Evolutionary conservation across 1,140 invertebrate species (phyloP).

Genomic region (Bombyx mori): DNA sequence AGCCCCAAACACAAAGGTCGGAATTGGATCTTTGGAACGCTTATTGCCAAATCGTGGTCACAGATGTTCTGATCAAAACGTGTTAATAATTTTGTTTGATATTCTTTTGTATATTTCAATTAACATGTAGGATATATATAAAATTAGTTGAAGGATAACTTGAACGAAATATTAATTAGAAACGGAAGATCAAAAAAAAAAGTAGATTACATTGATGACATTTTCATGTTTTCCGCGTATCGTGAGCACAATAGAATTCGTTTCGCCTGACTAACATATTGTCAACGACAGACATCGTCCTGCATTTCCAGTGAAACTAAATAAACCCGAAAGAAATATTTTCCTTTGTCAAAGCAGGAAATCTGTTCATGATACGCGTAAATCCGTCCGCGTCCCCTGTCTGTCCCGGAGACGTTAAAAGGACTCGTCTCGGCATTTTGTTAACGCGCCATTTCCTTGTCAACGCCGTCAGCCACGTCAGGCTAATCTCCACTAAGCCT

Average conservation of each 20-base stretch:
- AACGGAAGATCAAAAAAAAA: too few relatives aligned
- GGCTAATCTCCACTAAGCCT: slow-evolving; percentile 36
- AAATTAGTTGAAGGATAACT: too few relatives aligned
- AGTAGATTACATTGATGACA: too few relatives aligned
- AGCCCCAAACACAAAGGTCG: too few relatives aligned
- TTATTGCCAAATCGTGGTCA: slow-evolving; percentile 25
- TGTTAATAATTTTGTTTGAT: too few relatives aligned
- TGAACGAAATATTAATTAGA: too few relatives aligned
- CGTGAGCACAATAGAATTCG: too few relatives aligned
- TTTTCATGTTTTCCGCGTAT: too few relatives aligned
- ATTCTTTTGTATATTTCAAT: too few relatives aligned
- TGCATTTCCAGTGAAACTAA: slow-evolving; percentile 3
- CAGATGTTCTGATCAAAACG: not conserved
- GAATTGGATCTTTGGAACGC: not conserved
- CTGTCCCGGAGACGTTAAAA: slow-evolving; percentile 43
- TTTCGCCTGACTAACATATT: not conserved
- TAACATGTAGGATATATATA: too few relatives aligned
- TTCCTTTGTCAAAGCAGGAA: slow-evolving; percentile 55
- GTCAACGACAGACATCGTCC: not conserved
- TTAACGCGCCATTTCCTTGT: slow-evolving; percentile 51
- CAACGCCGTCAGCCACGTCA: slow-evolving; percentile 27
- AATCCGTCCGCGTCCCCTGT: slow-evolving; percentile 57
- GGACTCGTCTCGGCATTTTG: slow-evolving; percentile 47
- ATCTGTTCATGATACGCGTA: slow-evolving; percentile 58
- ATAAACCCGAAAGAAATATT: slow-evolving; percentile 33